Conservation (phyloP, 1,140 invertebrate genomes). For the Drosophila tropicalis region DNA sequence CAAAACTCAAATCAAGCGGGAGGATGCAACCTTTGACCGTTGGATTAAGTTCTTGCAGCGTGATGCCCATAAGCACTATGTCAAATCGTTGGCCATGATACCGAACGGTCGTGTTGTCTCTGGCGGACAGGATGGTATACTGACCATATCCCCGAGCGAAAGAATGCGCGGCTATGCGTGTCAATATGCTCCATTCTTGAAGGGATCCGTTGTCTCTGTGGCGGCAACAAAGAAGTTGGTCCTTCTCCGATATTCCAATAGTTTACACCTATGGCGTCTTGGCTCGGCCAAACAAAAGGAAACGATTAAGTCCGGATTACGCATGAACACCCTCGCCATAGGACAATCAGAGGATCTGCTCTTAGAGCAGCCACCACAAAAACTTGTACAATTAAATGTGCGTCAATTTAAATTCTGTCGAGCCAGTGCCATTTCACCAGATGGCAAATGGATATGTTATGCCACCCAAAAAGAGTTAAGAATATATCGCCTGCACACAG, state of each 20-base stretch:
- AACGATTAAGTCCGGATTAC: background rate
- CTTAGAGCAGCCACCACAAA: slow-evolving; percentile 85
- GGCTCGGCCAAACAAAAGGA: slow-evolving; percentile 80
- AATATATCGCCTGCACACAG: slow-evolving; percentile 84
- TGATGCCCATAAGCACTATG: slow-evolving; percentile 93
- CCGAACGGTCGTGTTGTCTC: slow-evolving; percentile 88
- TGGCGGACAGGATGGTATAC: slow-evolving; percentile 90
- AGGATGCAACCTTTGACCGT: slow-evolving; percentile 83
- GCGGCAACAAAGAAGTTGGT: slow-evolving; percentile 86
- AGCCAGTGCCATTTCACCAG: slow-evolving; percentile 86
- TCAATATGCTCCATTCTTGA: slow-evolving; percentile 89
- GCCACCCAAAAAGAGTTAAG: slow-evolving; percentile 87
- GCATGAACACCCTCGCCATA: background rate
- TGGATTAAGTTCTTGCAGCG: slow-evolving; percentile 93
- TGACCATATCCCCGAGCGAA: slow-evolving; percentile 87
- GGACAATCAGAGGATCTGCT: slow-evolving; percentile 35
- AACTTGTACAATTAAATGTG: slow-evolving; percentile 86
- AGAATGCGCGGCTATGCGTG: slow-evolving; percentile 85
- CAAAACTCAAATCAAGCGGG: slow-evolving; percentile 86
- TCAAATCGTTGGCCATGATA: slow-evolving; percentile 87
- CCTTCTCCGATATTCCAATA: slow-evolving; percentile 88
- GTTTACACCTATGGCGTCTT: slow-evolving; percentile 87
- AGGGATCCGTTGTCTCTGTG: slow-evolving; percentile 86
- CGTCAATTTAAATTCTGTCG: slow-evolving; percentile 27
- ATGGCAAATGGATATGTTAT: slow-evolving; percentile 89